Evolutionary conservation across 2,797 vertebrate species (phyloP), one percentile per base, ranked within the genome.

Genomic region (Tragopan temminckii): DNA sequence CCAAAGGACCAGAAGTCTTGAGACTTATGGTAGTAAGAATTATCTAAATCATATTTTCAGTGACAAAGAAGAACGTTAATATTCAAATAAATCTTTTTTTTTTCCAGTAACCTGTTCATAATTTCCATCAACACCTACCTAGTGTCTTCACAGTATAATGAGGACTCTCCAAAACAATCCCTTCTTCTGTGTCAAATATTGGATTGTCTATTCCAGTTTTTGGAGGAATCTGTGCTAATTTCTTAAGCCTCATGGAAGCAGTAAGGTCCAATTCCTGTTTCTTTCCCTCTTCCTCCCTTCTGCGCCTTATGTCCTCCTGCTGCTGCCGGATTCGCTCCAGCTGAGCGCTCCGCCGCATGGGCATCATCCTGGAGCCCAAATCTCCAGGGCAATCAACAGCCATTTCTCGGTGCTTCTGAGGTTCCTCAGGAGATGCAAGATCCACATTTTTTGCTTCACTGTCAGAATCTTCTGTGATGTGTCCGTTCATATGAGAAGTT

Each of bases 141-240:
- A 99, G 87, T 90, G 99, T 97, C 95, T 98, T 98, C 83, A 98
- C 97, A 94, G 97, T 95, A 95, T 96, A 96, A 90, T 98, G 97
- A 69, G 97, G 97, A 67, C 98, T 98, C 87, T 98, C 98, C 82
- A 98, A 96, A 95, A 98, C 90, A 95, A 98, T 93, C 94, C 98
- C 98, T 98, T 99, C 99, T 78, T 99, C 98, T 40, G 99, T 99
- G 91, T 99, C 99, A 98, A 99, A 99, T 87, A 99, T 99, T 66
- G 99, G 99, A 97, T 99, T 99, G 98, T 99, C 99, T 90, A 99
- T 99, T 97, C 99, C 99, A 88, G 98, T 98, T 97, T 99, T 99
- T 80, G 99, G 99, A 97, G 99, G 99, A 94, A 98, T 98, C 87
- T 99, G 99, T 88, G 99, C 98, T 86, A 99, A 98, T 93, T 99